phyloP scores from a whole-genome alignment of 2,113 vertebrate genomes.

The Poicephalus meyeri region DNA sequence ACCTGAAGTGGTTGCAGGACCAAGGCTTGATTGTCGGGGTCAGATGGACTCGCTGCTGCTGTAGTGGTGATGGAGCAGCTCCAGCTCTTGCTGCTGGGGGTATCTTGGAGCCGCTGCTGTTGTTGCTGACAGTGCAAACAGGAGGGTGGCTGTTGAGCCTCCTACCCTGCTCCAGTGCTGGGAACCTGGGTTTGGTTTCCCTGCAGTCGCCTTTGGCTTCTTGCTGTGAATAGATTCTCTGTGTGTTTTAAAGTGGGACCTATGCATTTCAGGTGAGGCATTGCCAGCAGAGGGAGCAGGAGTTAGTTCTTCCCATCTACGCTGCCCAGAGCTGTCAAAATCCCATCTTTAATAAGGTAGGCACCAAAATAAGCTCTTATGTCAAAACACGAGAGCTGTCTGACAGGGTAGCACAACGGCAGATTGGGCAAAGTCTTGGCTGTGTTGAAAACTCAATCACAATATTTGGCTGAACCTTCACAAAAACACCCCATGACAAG shows the following conservation, averaged over 20 bases:
- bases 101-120: neutral
- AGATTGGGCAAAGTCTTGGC: neutral
- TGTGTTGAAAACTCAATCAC: neutral
- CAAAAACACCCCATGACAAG: neutral
- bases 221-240: neutral
- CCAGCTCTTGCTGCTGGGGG: accelerated
- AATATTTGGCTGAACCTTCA: neutral
- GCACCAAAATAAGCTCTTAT: neutral
- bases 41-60: neutral
- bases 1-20: neutral
- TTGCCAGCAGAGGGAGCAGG: slow-evolving; percentile 64
- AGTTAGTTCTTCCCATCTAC: neutral
- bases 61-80: neutral
- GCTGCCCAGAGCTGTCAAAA: neutral
- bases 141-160: neutral
- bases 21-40: accelerated
- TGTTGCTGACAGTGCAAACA: accelerated
- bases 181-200: neutral
- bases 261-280: neutral
- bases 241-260: neutral
- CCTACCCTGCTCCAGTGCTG: neutral
- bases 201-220: neutral
- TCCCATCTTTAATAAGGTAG: neutral
- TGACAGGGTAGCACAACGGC: neutral
- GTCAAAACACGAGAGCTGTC: neutral